Evolutionary conservation across 2,113 vertebrate genomes (phyloP).

Genomic region (Pyrgilauda ruficollis): DNA sequence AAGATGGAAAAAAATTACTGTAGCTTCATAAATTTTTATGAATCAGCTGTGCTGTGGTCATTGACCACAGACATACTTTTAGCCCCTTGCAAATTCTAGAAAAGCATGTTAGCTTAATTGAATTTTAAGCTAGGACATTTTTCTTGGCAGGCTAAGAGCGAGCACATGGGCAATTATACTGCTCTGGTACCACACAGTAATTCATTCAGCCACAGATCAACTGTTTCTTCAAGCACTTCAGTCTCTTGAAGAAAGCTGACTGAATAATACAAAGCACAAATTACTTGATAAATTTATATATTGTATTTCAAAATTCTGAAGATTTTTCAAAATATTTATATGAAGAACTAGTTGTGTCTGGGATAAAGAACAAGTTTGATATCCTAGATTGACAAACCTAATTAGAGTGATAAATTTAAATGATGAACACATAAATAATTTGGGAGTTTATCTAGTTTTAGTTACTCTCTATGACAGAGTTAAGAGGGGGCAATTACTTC

Average conservation of each 20-base stretch:
- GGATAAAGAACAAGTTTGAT: background rate
- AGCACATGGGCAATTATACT: background rate
- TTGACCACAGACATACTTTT: background rate
- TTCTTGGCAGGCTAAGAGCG: background rate
- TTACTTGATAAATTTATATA: background rate
- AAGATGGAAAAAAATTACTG: background rate
- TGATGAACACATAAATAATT: background rate
- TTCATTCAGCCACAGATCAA: background rate
- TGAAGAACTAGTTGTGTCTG: background rate
- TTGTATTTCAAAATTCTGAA: background rate
- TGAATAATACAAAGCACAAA: background rate
- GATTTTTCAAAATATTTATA: background rate
- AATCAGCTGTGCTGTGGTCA: background rate
- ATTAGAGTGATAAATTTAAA: background rate
- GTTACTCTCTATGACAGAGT: background rate
- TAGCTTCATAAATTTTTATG: background rate
- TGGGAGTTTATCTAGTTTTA: background rate
- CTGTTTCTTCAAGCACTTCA: background rate
- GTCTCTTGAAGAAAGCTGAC: background rate
- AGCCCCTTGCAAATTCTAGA: background rate
- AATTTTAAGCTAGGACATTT: constrained; percentile 24
- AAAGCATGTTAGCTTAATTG: background rate
- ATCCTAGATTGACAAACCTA: background rate
- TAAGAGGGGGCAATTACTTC: background rate
- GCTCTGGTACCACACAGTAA: background rate